These are phyloP conservation scores for Nothocercus julius DNA, from an alignment of 2,113 vertebrate genomes.

Conservation along the genomic window DNA sequence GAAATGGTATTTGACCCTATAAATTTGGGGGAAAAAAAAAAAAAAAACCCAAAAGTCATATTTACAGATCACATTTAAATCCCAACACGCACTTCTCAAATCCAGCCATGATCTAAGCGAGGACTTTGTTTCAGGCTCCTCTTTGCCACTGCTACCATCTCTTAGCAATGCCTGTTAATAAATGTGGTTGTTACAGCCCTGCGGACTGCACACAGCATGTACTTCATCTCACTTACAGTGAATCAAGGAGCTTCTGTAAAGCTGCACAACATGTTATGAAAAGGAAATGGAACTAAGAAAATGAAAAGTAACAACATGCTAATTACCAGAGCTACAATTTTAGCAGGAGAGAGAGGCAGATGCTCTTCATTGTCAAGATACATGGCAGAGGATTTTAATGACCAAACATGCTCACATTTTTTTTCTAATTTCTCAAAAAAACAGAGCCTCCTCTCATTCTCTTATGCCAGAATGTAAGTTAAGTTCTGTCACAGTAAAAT, in stretches of 20 bases:
- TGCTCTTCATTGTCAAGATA: not conserved
- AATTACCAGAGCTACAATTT: not conserved
- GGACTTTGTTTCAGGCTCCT: not conserved
- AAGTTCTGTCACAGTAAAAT: not conserved
- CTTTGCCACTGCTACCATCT: not conserved
- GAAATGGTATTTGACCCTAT: not conserved
- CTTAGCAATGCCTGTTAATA: not conserved
- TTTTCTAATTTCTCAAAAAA: not conserved
- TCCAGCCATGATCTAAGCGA: not conserved
- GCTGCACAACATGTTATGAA: not conserved
- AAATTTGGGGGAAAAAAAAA: not conserved
- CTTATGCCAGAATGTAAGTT: not conserved
- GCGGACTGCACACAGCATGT: not conserved
- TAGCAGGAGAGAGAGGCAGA: not conserved
- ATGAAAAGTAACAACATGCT: not conserved
- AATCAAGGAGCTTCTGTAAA: not conserved
- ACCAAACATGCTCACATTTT: not conserved
- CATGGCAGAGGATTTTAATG: not conserved
- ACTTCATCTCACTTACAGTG: not conserved
- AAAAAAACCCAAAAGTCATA: not conserved
- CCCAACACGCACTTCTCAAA: not conserved
- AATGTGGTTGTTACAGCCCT: not conserved
- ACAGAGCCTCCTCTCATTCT: not conserved
- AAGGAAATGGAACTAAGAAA: not conserved
- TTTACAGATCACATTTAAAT: not conserved